Evolutionary conservation across 2,797 vertebrate genomes (phyloP), one percentile per base, ranked within the genome.

Genomic region (Vireo griseus): DNA sequence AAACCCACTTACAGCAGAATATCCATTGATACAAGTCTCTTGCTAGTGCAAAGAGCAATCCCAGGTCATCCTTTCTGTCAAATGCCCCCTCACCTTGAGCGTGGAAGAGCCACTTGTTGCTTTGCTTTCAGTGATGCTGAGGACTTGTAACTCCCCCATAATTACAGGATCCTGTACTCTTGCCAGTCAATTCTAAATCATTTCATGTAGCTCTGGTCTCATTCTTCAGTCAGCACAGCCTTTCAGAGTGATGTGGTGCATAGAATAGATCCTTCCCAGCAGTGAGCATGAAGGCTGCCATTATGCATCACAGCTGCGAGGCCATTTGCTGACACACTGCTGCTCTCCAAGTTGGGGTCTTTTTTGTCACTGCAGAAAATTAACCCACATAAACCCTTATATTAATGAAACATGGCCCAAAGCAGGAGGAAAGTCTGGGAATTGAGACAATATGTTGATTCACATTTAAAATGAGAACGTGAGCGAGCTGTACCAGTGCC

Each of bases 321-420:
- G 9, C 33, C 0, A 0, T 92, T 76, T 63, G 21, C 50, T 55
- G 63, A 4, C n/a, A n/a, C 45, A 33, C 11, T 5, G 1, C 42
- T 75, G 73, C 67, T 2, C 2, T 19, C 17, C 4, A 11, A n/a
- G 29, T 29, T 45, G 28, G 52, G 16, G 6, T 5, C 35, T 26
- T 78, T 68, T 84, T 75, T 68, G 50, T 26, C 35, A 24, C 4
- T 87, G 55, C 33, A 55, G 54, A 68, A 84, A 35, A 81, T 54
- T 21, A 82, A 76, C 7, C 8, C 35, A 48, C 2, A 0, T 24
- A 42, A 45, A 31, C 28, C 51, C 25, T 85, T 75, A 9, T 55
- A 61, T 42, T 86, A 72, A 75, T 51, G 55, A 68, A 76, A 17
- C 1, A 1, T 48, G 20, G 8, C 47, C 81, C 47, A 89, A 58